Base-by-base conservation (phyloP, 2,888 invertebrate species). In the Creontiades dilutus region DNA sequence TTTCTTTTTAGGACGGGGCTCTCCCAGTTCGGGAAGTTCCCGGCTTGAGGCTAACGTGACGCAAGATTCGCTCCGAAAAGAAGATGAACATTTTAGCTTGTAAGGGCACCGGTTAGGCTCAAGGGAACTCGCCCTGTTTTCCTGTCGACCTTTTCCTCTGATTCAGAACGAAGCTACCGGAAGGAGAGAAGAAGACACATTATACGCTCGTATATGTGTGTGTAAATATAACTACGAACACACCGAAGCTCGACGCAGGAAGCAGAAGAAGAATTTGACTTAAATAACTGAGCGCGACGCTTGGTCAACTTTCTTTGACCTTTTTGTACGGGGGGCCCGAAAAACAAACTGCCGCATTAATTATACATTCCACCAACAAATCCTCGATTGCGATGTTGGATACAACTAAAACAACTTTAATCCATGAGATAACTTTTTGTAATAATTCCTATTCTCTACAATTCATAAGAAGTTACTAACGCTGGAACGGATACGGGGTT, bases 21-120 rank as follows among this genome's bases (percentile, higher is more conserved):
- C 68, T 23, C 68, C 68, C 68, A 68, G 68, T 68, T 68, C 68
- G 68, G 68, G 68, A 68, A 68, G 68, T 68, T 23, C 23, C 11
- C 57, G 7, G 57, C 57, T 14, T 68, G 5, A 68, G 37, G 37
- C 37, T 37, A 37, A 37, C 37, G 68, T 68, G 68, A 68, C 27
- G 27, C 23, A 68, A 68, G 68, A 68, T 7, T 68, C 23, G 11
- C 11, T 68, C 27, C 23, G 27, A 27, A 68, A 68, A 68, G 68
- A 23, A 68, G 68, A 68, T 23, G 68, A 68, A 68, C 68, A 19
- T 23, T 37, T 68, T 2, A 68, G 61, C n/a, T n/a, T 19, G 19
- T 19, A 61, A 61, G 61, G 61, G 61, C 61, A 19, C 61, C 19
- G 16, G 61, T 16, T 9, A 16, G 16, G 52, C 61, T 19, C n/a